phyloP scores from a whole-genome alignment of 2,888 invertebrate genomes.

The Drosophila multiciliata region DNA sequence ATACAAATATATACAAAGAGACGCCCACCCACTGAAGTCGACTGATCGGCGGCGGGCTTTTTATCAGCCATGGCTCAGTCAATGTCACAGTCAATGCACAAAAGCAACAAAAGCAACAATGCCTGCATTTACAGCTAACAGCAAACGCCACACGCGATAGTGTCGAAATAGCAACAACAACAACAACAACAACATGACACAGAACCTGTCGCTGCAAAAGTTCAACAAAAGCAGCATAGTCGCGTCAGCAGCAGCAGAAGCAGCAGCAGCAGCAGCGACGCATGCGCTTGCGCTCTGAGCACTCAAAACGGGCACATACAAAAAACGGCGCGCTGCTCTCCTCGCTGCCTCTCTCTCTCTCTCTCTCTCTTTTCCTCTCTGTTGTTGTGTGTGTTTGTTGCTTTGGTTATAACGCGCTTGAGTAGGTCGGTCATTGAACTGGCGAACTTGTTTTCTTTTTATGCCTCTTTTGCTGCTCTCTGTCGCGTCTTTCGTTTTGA shows the following conservation, averaged over 20 bases:
- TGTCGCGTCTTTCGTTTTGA: constrained; percentile 46
- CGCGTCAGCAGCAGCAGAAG: constrained; percentile 16
- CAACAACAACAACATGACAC: constrained; percentile 60
- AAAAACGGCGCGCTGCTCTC: constrained; percentile 24
- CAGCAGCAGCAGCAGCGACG: constrained; percentile 34
- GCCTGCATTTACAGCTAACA: constrained; percentile 68
- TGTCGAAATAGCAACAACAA: constrained; percentile 55
- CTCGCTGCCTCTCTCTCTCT: constrained; percentile 7
- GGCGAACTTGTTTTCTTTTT: constrained; percentile 83
- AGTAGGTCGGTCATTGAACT: constrained; percentile 86
- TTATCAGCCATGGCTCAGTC: constrained; percentile 50
- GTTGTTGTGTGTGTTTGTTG: constrained; percentile 43
- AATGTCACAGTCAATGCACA: constrained; percentile 82
- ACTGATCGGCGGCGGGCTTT: constrained; percentile 37
- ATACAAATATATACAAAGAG: constrained; percentile 10
- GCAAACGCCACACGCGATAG: constrained; percentile 68
- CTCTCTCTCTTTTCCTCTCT: constrained; percentile 17
- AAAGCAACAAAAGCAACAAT: constrained; percentile 43
- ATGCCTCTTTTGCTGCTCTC: constrained; percentile 54
- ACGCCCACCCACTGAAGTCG: constrained; percentile 30
- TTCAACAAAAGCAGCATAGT: constrained; percentile 59
- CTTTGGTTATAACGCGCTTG: constrained; percentile 83
- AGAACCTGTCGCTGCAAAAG: constrained; percentile 78
- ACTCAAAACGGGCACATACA: constrained; percentile 52
- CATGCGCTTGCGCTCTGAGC: constrained; percentile 65